These are phyloP conservation scores for Sebastes aleutianus DNA, from an alignment of 2,797 vertebrate species.

Conservation along the genomic window DNA sequence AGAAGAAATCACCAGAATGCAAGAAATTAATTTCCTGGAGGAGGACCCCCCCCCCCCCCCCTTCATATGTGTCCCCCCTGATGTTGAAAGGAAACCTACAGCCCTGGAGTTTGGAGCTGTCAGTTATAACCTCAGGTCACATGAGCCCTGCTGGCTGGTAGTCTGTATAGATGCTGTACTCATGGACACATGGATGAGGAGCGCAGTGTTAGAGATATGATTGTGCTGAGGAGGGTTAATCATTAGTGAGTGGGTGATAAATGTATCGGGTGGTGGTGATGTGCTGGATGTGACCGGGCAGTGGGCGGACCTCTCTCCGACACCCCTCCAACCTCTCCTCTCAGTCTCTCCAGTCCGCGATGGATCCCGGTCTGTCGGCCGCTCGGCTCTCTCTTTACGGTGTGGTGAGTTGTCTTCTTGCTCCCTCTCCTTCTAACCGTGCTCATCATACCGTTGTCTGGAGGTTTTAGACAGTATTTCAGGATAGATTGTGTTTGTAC, in stretches of 20 bases:
- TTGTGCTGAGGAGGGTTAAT: background rate
- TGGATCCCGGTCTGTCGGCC: background rate
- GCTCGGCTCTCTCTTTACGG: background rate
- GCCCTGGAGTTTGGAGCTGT: background rate
- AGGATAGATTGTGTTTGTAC: background rate
- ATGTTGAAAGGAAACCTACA: no score
- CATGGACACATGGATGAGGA: background rate
- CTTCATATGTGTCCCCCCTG: no score
- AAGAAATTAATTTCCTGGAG: no score
- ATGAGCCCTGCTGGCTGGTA: background rate
- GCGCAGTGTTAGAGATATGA: background rate
- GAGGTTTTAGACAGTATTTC: no score
- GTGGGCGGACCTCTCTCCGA: constrained; percentile 13
- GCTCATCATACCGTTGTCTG: no score
- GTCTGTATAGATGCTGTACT: background rate
- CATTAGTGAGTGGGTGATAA: background rate
- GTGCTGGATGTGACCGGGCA: background rate
- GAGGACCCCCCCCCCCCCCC: no score
- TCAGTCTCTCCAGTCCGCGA: background rate
- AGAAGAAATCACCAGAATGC: no score
- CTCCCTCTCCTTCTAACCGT: background rate
- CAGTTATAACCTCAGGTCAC: background rate
- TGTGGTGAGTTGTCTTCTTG: background rate
- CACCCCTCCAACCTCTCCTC: background rate
- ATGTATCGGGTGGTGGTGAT: background rate